Conservation (phyloP, 2,797 vertebrate genomes). For the Pseudomugil gertrudae region DNA sequence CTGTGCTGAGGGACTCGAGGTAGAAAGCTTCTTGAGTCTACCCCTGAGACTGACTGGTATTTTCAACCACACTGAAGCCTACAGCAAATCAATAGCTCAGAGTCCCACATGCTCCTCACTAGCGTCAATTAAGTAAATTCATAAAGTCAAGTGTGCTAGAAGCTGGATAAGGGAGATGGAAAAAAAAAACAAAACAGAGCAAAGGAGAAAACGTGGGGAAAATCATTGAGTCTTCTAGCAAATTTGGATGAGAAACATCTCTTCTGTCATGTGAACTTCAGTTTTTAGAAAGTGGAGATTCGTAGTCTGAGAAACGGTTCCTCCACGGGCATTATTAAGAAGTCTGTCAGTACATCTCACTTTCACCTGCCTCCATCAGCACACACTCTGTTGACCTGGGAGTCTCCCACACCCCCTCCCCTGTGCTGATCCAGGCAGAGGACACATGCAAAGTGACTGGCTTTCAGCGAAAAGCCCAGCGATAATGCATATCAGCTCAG, state of each 20-base stretch:
- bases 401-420: slow-evolving; percentile 13
- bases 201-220: background rate
- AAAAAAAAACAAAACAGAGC: slow-evolving; percentile 41
- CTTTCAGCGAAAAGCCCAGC: slow-evolving; percentile 69
- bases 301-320: slow-evolving; percentile 42
- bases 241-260: slow-evolving; percentile 53
- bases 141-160: slow-evolving; percentile 71
- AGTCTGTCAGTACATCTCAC: slow-evolving; percentile 69
- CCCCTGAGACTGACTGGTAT: slow-evolving; percentile 78
- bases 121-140: slow-evolving; percentile 80
- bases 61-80: slow-evolving; percentile 70
- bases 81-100: slow-evolving; percentile 79
- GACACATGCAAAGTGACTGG: slow-evolving; percentile 79
- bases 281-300: slow-evolving; percentile 33
- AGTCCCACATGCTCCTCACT: slow-evolving; percentile 70
- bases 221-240: slow-evolving; percentile 41
- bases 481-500: slow-evolving; percentile 73
- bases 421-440: slow-evolving; percentile 73
- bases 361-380: slow-evolving; percentile 77
- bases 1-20: slow-evolving; percentile 58
- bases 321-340: slow-evolving; percentile 70
- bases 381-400: slow-evolving; percentile 62
- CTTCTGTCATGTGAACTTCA: slow-evolving; percentile 24
- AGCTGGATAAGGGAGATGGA: slow-evolving; percentile 30
- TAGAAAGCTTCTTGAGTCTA: slow-evolving; percentile 66